Evolutionary conservation across 2,113 vertebrate genomes (phyloP), one percentile per base, ranked within the genome.

Genomic region (Notarius lentiginosus): DNA sequence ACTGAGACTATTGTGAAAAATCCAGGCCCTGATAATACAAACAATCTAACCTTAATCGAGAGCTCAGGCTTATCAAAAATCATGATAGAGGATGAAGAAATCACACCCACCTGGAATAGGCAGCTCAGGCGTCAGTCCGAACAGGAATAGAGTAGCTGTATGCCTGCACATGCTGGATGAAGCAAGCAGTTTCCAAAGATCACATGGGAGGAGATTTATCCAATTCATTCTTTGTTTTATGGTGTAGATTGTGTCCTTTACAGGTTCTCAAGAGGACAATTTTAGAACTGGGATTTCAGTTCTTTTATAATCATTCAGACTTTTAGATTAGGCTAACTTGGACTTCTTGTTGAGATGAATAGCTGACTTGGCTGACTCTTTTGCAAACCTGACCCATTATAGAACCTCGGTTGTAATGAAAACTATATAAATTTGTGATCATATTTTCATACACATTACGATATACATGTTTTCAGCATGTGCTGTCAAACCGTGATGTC

Each of bases 181-280:
- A 30, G 55, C 55, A 56, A 24, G 53, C 11, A 24, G 73, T 82
- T 92, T 88, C 88, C 92, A 95, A 86, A 93, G 93, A 89, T 91
- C 72, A 93, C 7, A 75, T 89, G 92, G 95, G 94, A 92, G 93
- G 94, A 92, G 93, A 88, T 85, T 87, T 22, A 18, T 30, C 30
- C 51, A 12, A 15, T 63, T 53, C 9, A 82, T 85, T 86, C 83
- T 73, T 61, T 22, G 41, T 65, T 72, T 88, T 70, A 1, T 34
- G 58, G 47, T 75, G 51, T 53, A n/a, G 27, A 76, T 30, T 51
- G 41, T 84, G 7, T 79, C 17, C 55, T 15, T 79, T 70, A 79
- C 18, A 70, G 12, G 49, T 27, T 84, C 17, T 63, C 56, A 76
- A 34, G 83, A 80, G 47, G 5, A 70, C 60, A 58, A 30, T 34